Evolutionary conservation across 1,140 invertebrate species (phyloP), one percentile per base, ranked within the genome.

Genomic region (Sitophilus oryzae): DNA sequence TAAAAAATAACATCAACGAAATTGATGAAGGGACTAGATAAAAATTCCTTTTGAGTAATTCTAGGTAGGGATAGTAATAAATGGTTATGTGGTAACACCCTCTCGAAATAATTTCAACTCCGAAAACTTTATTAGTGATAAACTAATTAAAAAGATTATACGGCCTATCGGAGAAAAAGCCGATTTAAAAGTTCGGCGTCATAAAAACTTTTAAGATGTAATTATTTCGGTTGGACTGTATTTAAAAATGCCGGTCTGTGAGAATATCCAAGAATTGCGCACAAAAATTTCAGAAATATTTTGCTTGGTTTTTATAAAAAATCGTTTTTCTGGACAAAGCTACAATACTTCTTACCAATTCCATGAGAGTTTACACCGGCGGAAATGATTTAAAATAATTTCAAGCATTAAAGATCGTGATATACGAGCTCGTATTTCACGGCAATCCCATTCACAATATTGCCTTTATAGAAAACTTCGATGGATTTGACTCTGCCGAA

Each of bases 81-180:
- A 4, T 38, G 18, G 18, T 14, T 16, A 6, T 38, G 14, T 1
- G 5, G 18, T 16, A n/a, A 1, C 11, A n/a, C 18, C 40, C 9
- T 8, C 1, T 11, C n/a, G 18, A 42, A 36, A 40, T 30, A 25
- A 43, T 20, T 43, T 35, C 3, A 52, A 52, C 40, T 43, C 36
- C 19, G 46, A 47, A 49, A 56, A 56, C 53, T 56, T 56, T 56
- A 56, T 56, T 49, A 56, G 53, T 40, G 50, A 56, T 56, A 56
- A 56, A 56, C 53, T 56, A 50, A 56, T 56, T 56, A 50, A 23
- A 15, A 37, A 50, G 53, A 56, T 56, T 56, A 50, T 25, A 56
- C 37, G 40, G 53, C 40, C 40, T 56, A 52, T 52, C 49, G 44
- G 44, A 52, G 49, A 37, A 43, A 52, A 52, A 52, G 49, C 15